Evolutionary conservation across 2,888 invertebrate species (phyloP), one percentile per base, ranked within the genome.

Genomic region (Phengaris arion): DNA sequence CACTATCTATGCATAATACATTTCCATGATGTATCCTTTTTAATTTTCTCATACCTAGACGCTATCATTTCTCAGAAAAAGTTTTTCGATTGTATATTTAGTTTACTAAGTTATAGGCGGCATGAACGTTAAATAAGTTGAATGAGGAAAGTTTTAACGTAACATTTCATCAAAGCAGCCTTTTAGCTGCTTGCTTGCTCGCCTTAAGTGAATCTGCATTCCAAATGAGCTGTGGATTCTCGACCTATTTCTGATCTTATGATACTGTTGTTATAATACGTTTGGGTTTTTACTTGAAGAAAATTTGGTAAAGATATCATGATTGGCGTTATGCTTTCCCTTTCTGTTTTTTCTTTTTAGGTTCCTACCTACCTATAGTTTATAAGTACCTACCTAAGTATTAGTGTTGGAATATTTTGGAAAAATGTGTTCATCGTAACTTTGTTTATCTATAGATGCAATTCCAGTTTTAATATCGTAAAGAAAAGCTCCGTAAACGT

Each of bases 81-180:
- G 64, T 64, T 64, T 64, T 64, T 45, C 35, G 64, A 64, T 64
- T 64, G 45, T 64, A 64, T 64, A 64, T 64, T 64, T 64, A 64
- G 64, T 64, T 64, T 45, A 64, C 35, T 59, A 59, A 59, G 59
- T 59, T 64, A 64, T 45, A 64, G 64, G 64, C 64, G 45, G 64
- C 35, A 35, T 64, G 64, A 64, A 64, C 64, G 9, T 70, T 70
- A 51, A 51, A 70, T 22, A 22, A 70, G 70, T 70, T 51, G 70
- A 51, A 51, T 15, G 51, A 70, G 51, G 51, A 48, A 70, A 70
- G 51, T 70, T 51, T 70, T 10, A 70, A 48, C 48, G 48, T 70
- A 70, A 70, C 70, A 70, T 70, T 70, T 70, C 51, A 70, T 70
- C 70, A 70, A 70, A 69, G 69, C 69, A 48, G 69, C 69, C 69